phyloP scores from a whole-genome alignment of 35 echinoderm and acorn worm genomes.

The Heliocidaris tuberculata region DNA sequence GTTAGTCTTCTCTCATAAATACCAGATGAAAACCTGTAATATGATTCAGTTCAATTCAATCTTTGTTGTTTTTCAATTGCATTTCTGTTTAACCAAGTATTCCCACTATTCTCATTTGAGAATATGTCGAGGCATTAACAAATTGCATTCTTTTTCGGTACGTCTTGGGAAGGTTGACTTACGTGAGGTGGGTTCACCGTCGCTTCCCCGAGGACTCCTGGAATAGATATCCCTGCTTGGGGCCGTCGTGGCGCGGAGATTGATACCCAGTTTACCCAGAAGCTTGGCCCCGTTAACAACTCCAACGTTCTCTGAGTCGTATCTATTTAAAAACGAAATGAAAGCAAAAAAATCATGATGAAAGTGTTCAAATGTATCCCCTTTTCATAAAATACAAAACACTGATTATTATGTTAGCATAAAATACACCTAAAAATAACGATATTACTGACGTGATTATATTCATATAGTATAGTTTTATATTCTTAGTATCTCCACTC shows the following conservation, averaged over 20 bases:
- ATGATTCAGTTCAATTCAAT: too few relatives aligned
- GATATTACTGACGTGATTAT: too few relatives aligned
- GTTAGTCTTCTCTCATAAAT: too few relatives aligned
- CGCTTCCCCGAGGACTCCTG: constrained; percentile 27
- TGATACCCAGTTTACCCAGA: constrained; percentile 90
- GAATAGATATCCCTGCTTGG: constrained; percentile 22
- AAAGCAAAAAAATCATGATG: neutral
- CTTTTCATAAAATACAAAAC: too few relatives aligned
- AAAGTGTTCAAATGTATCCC: neutral
- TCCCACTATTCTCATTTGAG: too few relatives aligned
- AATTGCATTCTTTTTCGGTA: neutral
- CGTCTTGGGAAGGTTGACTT: constrained; percentile 19
- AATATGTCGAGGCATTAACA: neutral
- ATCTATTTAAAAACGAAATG: constrained; percentile 49
- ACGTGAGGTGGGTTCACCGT: constrained; percentile 62
- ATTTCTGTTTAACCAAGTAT: too few relatives aligned
- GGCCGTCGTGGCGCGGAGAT: constrained; percentile 60
- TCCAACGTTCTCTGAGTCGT: constrained; percentile 79
- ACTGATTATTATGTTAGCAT: too few relatives aligned
- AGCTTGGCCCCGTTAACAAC: constrained; percentile 85
- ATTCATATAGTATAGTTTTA: too few relatives aligned
- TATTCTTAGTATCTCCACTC: too few relatives aligned
- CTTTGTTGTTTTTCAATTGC: too few relatives aligned
- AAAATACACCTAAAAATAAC: too few relatives aligned
- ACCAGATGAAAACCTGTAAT: too few relatives aligned